Base-by-base conservation (phyloP, 2,888 invertebrate genomes). In the Cyrtodaria siliqua region DNA sequence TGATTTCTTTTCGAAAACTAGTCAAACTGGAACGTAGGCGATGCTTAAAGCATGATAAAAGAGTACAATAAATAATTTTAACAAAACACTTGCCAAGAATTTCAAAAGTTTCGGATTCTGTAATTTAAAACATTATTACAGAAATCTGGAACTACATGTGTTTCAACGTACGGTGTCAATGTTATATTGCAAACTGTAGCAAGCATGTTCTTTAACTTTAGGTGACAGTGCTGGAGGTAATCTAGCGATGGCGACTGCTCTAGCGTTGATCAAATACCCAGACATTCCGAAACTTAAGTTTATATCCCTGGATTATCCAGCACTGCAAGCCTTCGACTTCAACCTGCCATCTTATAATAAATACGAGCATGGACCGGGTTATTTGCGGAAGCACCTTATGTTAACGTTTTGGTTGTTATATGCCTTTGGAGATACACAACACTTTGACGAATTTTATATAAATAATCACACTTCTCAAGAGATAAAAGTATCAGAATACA, bases 281-380 rank as follows among this genome's bases (percentile, higher is more conserved):
- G 42, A 56, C 20, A 49, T 79, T 8, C 84, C 73, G 12, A 61
- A 27, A 23, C 23, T 83, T 18, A 77, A 70, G 44, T 66, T 83
- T 18, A 82, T 80, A 55, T 64, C 79, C 0, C 47, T 86, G 2
- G 77, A 83, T 42, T 83, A 84, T 47, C 86, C 84, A 1, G 77
- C 69, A 2, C 68, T 86, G 1, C 86, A 86, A 55, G 81, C 88
- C n/a, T 86, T 92, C 73, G 89, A 91, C 70, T 90, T 93, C 68
- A 84, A 86, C 61, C 79, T 88, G 18, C 87, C 89, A 2, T 81
- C 83, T 4, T 85, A 90, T 73, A 24, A 73, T 12, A 70, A 73
- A 42, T 69, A 77, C 47, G 64, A 56, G 1, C 23, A 64, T 9
- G 72, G 80, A n/a, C 78, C 82, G n/a, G 70, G 79, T 4, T 42